Evolutionary conservation across 2,797 vertebrate species (phyloP).

Genomic region (Sebastolobus alascanus): DNA sequence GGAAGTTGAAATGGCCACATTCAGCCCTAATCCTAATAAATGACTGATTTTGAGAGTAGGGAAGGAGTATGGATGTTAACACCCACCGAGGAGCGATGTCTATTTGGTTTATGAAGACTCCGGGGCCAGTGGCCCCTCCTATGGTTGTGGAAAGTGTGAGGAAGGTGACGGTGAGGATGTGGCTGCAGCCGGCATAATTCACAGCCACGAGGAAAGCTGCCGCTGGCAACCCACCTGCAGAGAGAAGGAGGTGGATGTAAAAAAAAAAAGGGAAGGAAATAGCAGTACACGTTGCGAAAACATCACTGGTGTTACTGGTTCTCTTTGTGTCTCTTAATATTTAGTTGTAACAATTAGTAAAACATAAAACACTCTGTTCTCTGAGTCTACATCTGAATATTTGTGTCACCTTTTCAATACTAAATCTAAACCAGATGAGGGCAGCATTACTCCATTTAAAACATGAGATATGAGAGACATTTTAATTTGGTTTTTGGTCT

Average conservation of each 20-base stretch:
- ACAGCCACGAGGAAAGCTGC: constrained; percentile 78
- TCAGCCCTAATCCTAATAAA: background rate
- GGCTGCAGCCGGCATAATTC: constrained; percentile 80
- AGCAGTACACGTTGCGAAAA: background rate
- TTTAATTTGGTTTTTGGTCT: too few species aligned
- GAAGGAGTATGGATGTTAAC: background rate
- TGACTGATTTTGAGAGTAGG: too few species aligned
- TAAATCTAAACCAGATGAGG: too few species aligned
- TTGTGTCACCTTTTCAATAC: too few species aligned
- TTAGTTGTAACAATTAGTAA: background rate
- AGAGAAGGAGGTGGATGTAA: background rate
- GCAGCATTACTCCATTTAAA: too few species aligned
- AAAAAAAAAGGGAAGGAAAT: background rate
- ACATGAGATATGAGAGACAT: too few species aligned
- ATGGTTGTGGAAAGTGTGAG: constrained; percentile 81
- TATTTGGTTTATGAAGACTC: constrained; percentile 90
- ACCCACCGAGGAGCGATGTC: constrained; percentile 90
- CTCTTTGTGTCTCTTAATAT: background rate
- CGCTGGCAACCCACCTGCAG: constrained; percentile 82
- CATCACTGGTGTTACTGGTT: background rate
- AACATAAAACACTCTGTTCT: too few species aligned
- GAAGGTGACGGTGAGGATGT: constrained; percentile 77
- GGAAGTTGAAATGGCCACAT: background rate
- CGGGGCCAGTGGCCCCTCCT: constrained; percentile 81
- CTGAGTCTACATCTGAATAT: background rate